Base-by-base conservation (phyloP, 1,140 invertebrate species). In the Araneus ventricosus region DNA sequence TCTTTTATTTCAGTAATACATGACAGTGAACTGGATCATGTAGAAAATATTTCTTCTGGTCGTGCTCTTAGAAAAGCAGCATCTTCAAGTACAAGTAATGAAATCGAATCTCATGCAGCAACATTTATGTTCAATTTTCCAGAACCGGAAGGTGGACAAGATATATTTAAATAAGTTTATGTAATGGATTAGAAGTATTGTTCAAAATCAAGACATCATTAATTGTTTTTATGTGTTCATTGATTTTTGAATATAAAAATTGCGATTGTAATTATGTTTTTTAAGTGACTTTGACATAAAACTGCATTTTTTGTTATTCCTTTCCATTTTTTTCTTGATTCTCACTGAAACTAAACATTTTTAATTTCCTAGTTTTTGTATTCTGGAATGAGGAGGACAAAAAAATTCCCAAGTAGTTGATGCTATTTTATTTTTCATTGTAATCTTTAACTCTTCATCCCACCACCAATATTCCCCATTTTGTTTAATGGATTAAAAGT, bases 101-200 rank as follows among this genome's bases (percentile, higher is more conserved):
- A 27, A 24, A 2, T 4, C 5, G 24, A 45, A 84, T 30, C 41
- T 1, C 82, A 20, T 52, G 24, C 17, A 52, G 1, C 20, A 2
- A 4, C 24, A 52, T 84, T 84, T 57, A n/a, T 6, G n/a, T 84
- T 84, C 45, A 84, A 84, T 57, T 84, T 84, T 84, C 39, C 45
- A n/a, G 41, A 30, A 17, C 82, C 82, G 30, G 82, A 57, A 84
- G 34, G 8, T 30, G 45, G 34, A 52, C 24, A 57, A 27, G 45
- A 8, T 84, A 30, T 52, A 5, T 84, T 84, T 84, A 17, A 52
- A 52, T 45, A 52, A 52, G 3, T 30, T 57, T 84, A 14, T 1
- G 6, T 52, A 30, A 57, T 8, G 24, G 14, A 27, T 52, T 57
- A 17, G 3, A 30, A 52, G 24, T 17, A 52, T 20, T 30, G 22